Evolutionary conservation across 2,113 vertebrate genomes (phyloP).

Genomic region (Serinus canaria): DNA sequence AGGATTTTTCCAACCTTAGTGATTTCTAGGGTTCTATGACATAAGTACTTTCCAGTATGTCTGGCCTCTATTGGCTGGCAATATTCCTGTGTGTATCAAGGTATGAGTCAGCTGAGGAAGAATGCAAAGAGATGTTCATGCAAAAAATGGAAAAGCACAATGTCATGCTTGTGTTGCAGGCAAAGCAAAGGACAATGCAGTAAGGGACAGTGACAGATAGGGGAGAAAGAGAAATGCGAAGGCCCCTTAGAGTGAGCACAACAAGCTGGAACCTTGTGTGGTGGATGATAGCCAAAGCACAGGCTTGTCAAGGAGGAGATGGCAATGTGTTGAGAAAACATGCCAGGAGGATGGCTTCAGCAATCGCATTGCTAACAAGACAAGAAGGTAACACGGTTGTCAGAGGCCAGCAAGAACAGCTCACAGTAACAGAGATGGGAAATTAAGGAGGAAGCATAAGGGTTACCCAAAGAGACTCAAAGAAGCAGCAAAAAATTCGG

Average conservation of each 20-base stretch:
- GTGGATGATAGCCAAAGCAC: neutral
- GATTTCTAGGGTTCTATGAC: neutral
- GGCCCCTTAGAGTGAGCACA: neutral
- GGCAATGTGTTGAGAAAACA: neutral
- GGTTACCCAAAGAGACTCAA: neutral
- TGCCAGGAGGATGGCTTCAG: neutral
- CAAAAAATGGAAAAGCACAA: neutral
- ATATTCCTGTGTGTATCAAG: neutral
- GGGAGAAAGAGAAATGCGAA: neutral
- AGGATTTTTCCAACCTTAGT: neutral
- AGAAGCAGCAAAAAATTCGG: neutral
- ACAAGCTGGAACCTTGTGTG: neutral
- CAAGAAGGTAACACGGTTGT: neutral
- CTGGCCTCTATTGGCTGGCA: neutral
- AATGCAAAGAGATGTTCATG: neutral
- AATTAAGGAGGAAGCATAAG: neutral
- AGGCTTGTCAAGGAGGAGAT: neutral
- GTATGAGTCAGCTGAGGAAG: conserved; percentile 35
- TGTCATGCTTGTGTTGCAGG: neutral
- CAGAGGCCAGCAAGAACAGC: neutral
- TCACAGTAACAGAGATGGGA: neutral
- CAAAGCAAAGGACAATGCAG: neutral
- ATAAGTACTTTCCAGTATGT: neutral
- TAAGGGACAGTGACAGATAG: neutral
- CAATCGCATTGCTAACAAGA: neutral